phyloP scores from a whole-genome alignment of 2,888 invertebrate species.

The Odontocerum albicorne region DNA sequence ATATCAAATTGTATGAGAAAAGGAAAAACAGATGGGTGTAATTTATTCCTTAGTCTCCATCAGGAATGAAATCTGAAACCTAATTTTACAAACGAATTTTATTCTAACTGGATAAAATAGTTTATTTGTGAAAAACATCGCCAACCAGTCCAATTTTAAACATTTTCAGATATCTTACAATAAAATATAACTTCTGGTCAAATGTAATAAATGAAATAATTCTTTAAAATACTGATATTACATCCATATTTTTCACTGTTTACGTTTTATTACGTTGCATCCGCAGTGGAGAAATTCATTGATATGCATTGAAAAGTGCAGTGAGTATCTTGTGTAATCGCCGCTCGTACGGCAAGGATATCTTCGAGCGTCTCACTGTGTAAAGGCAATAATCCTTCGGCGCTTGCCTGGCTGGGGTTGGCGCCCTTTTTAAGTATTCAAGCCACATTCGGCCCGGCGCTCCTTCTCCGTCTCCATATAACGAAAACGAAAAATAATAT shows the following conservation, averaged over 20 bases:
- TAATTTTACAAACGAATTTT: no score
- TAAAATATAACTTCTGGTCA: no score
- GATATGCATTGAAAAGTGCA: slow-evolving; percentile 26
- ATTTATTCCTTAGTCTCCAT: no score
- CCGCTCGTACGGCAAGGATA: slow-evolving; percentile 3
- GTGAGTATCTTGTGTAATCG: slow-evolving; percentile 13
- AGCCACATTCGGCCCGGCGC: slow-evolving; percentile 31
- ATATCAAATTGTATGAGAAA: no score
- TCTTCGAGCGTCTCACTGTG: slow-evolving; percentile 2
- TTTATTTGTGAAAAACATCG: no score
- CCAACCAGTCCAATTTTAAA: no score
- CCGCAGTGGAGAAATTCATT: slow-evolving; percentile 5
- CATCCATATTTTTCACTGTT: not conserved
- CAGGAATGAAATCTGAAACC: no score
- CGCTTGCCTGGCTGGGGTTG: slow-evolving; percentile 19
- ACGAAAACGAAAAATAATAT: slow-evolving; percentile 37
- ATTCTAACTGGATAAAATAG: no score
- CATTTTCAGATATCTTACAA: no score
- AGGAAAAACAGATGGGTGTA: no score
- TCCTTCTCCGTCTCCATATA: slow-evolving; percentile 23
- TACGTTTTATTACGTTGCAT: not conserved
- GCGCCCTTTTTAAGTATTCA: slow-evolving; percentile 35
- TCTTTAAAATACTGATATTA: no score
- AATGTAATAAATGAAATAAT: no score
- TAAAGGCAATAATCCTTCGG: slow-evolving; percentile 36